Base-by-base conservation (phyloP, 2,888 invertebrate genomes). In the Helleia helle region DNA sequence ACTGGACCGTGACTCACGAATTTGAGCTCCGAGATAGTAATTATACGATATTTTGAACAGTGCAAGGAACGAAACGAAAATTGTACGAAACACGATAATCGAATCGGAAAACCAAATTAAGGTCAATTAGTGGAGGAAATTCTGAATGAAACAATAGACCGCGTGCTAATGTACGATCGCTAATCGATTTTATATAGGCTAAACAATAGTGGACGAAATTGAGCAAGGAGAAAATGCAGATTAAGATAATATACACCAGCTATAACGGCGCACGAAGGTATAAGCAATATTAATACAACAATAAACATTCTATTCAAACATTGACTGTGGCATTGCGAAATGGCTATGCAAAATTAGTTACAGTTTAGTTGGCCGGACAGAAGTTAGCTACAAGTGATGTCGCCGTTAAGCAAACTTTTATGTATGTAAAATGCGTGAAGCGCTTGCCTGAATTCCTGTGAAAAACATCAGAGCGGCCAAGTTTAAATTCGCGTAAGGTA, bases 1-100 rank as follows among this genome's bases (percentile, higher is more conserved):
- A 70, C 70, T 64, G 60, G 65, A 60, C 74, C 81, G 83, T 81
- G 83, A 81, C 77, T 80, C 83, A 83, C 81, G 81, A 81, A 80
- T 80, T 80, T 81, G 77, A 80, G 63, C 77, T 75, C 52, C 62
- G 65, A 77, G 74, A 77, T 75, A 66, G 71, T 74, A 77, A 81
- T 77, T 80, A 81, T 65, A 61, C 63, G 59, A 70, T 72, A 76
- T 74, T 73, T 73, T 75, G 77, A 65, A 69, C 70, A 22, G 7
- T 7, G 34, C 12, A 8, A 22, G 12, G 12, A 34, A 12, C 11
- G 12, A 18, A 34, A 57, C 62, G 64, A 62, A 54, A 65, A 68
- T 60, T 34, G 18, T 34, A 34, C 22, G 22, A 34, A 34, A 34
- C 34, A 12, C 18, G 34, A 5, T 67, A 68, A 70, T 71, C 69